These are phyloP conservation scores for Aphidoletes aphidimyza DNA, from an alignment of 2,888 invertebrate genomes.

Conservation along the genomic window DNA sequence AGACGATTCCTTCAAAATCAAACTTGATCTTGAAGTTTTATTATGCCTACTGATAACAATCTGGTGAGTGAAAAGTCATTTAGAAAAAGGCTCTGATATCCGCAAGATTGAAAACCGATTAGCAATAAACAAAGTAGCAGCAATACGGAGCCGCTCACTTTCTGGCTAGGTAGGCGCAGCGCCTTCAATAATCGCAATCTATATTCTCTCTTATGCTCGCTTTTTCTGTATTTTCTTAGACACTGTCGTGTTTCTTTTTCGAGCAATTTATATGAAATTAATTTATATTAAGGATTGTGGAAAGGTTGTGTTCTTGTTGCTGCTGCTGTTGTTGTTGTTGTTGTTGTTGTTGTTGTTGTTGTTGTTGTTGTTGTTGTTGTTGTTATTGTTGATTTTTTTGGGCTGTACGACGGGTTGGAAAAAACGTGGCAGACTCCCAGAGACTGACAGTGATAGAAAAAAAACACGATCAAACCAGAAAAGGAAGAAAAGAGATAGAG, in stretches of 20 bases:
- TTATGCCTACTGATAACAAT: background rate
- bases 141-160: background rate
- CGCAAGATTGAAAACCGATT: conserved; percentile 21
- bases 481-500: background rate
- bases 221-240: background rate
- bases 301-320: background rate
- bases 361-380: background rate
- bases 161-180: conserved; percentile 7
- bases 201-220: background rate
- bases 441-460: background rate
- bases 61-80: conserved; percentile 40
- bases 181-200: conserved; percentile 44
- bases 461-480: background rate
- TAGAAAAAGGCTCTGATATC: conserved; percentile 19
- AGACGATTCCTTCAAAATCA: background rate
- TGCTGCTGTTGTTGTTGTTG: background rate
- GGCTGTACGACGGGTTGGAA: background rate
- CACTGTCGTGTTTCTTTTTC: background rate
- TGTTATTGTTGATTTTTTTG: background rate
- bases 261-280: conserved; percentile 45
- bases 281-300: conserved; percentile 49
- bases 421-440: conserved; percentile 19
- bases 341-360: background rate
- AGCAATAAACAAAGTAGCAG: conserved; percentile 46
- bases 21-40: background rate